Evolutionary conservation across 2,888 invertebrate species (phyloP).

Genomic region (Deilephila elpenor): DNA sequence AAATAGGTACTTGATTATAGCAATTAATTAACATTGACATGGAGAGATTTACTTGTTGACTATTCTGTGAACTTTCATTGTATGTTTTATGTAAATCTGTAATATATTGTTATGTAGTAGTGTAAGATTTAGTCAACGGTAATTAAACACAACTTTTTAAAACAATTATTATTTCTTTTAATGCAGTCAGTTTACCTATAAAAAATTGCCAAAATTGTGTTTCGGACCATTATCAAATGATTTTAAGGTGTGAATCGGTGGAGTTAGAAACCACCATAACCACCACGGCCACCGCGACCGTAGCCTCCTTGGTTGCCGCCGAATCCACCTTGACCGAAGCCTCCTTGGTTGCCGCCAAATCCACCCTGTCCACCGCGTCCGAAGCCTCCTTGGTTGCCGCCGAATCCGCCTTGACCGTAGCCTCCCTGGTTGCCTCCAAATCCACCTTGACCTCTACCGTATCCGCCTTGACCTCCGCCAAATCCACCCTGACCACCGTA

Average conservation of each 20-base stretch:
- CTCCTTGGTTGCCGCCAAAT: constrained; percentile 32
- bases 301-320: constrained; percentile 31
- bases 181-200: too few relatives aligned
- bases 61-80: constrained; percentile 4
- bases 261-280: too few relatives aligned
- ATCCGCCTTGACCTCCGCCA: too few relatives aligned
- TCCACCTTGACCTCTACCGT: too few relatives aligned
- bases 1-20: too few relatives aligned
- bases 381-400: constrained; percentile 35
- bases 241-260: not conserved
- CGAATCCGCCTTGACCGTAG: constrained; percentile 30
- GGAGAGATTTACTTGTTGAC: not conserved
- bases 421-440: not conserved
- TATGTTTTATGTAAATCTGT: not conserved
- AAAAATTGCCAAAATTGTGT: too few relatives aligned
- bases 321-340: constrained; percentile 19
- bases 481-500: not conserved
- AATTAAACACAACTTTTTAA: not conserved
- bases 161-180: not conserved
- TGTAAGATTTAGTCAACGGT: not conserved
- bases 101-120: not conserved
- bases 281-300: not conserved
- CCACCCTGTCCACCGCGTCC: constrained; percentile 37
- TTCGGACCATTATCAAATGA: not conserved
- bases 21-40: too few relatives aligned